Conservation (phyloP, 1,140 invertebrate species). For the Cheumatopsyche charites region DNA sequence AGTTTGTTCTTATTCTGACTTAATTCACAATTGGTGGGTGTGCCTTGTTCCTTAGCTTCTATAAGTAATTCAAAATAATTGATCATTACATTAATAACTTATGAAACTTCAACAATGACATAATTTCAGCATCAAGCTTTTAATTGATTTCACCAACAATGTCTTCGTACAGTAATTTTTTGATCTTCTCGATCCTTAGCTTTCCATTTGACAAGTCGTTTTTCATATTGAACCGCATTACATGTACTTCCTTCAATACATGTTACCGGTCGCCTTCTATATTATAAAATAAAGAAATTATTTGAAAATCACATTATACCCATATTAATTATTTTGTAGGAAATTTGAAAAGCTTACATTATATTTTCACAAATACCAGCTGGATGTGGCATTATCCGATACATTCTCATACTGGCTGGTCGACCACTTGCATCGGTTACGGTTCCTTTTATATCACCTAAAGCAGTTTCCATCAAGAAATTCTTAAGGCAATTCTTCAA, state of each 20-base stretch:
- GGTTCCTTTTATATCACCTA: constrained; percentile 51
- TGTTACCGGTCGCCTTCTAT: constrained; percentile 53
- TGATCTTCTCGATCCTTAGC: constrained; percentile 51
- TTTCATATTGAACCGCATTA: constrained; percentile 59
- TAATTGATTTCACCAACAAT: constrained; percentile 48
- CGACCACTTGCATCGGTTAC: constrained; percentile 44
- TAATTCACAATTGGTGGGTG: too few species aligned
- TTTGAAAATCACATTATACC: not conserved
- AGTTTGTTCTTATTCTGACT: too few species aligned
- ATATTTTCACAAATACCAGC: constrained; percentile 47
- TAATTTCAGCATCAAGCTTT: too few species aligned
- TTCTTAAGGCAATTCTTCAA: constrained; percentile 59
- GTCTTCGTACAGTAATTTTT: constrained; percentile 54
- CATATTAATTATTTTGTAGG: not conserved
- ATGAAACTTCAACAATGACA: too few species aligned
- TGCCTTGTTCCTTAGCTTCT: too few species aligned
- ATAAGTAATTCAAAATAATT: too few species aligned
- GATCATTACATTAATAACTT: too few species aligned
- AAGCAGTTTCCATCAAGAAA: constrained; percentile 57
- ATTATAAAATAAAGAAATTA: not conserved
- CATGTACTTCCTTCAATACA: constrained; percentile 59
- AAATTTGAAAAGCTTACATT: constrained; percentile 29
- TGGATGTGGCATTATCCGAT: constrained; percentile 51
- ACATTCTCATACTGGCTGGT: constrained; percentile 54
- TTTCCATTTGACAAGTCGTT: constrained; percentile 53